Base-by-base conservation (phyloP, 2,888 invertebrate species). In the Cephus nigrinus region DNA sequence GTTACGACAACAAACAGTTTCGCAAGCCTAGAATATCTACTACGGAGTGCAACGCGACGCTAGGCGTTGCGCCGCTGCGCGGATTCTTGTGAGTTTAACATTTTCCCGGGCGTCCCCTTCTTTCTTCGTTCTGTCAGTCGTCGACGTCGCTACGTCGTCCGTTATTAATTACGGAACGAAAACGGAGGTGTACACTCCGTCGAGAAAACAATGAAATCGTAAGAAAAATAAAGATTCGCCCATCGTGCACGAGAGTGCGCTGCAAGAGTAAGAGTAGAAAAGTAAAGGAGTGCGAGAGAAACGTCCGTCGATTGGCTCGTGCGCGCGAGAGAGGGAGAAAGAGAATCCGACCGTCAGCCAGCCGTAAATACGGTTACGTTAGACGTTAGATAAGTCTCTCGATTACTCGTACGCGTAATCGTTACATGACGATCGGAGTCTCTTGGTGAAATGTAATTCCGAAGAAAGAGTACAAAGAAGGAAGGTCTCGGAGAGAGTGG, bases 1-100 rank as follows among this genome's bases (percentile, higher is more conserved):
- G 87, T 89, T 88, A 88, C 89, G 87, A 86, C 87, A 84, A 86
- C 88, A 82, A 82, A 83, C 83, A 82, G 84, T 84, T 85, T 84
- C 83, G 83, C 85, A 85, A 85, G 84, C 81, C 74, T 80, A 82
- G 74, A 35, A 23, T 12, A 33, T 12, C 74, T 30, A 35, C 74
- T 30, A n/a, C 36, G n/a, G 11, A 71, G 33, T 71, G 55, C 55
- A 55, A 23, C 55, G 9, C 55, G 55, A 55, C 55, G 23, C 74
- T 23, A 74, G 74, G 23, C 74, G 35, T 23, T 33, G 74, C 35
- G 74, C 23, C 12, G 71, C 74, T 5, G 71, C 30, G 71, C 71
- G 9, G 23, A 5, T 55, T 55, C 55, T 55, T 9, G 23, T 55
- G 55, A 23, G 23, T 9, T 55, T 55, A 55, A 55, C 23, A 23